phyloP scores from a whole-genome alignment of 2,888 invertebrate species.

The Nomada fabriciana region DNA sequence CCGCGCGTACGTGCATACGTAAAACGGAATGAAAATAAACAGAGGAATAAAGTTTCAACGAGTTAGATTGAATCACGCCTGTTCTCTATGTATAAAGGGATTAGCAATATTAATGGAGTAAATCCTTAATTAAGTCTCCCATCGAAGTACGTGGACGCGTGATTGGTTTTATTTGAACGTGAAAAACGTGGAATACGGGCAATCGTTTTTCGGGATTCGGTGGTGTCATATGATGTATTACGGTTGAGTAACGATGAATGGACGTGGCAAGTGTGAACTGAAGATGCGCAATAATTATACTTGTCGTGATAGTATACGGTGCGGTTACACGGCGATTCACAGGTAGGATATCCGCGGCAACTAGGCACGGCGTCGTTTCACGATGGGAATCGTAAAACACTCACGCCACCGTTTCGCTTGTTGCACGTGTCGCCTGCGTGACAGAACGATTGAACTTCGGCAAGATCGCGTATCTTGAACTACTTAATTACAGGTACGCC shows the following conservation, averaged over 20 bases:
- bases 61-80: conserved; percentile 1
- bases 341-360: conserved; percentile 15
- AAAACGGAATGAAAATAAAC: background rate
- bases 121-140: background rate
- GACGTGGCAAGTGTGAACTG: background rate
- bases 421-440: conserved; percentile 12
- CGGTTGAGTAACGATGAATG: too few species aligned
- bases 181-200: background rate
- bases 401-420: conserved; percentile 19
- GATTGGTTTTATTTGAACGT: background rate
- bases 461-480: conserved; percentile 37
- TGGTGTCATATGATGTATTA: too few species aligned
- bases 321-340: conserved; percentile 6
- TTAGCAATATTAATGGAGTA: background rate
- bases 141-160: background rate
- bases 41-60: background rate
- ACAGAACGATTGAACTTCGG: conserved; percentile 14
- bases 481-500: conserved; percentile 36
- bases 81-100: background rate
- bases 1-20: background rate
- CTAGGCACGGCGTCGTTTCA: conserved; percentile 10
- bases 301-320: background rate
- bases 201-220: too few species aligned
- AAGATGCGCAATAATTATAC: background rate
- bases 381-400: conserved; percentile 18